Conservation (phyloP, 2,888 invertebrate genomes). For the Dugesia japonica region DNA sequence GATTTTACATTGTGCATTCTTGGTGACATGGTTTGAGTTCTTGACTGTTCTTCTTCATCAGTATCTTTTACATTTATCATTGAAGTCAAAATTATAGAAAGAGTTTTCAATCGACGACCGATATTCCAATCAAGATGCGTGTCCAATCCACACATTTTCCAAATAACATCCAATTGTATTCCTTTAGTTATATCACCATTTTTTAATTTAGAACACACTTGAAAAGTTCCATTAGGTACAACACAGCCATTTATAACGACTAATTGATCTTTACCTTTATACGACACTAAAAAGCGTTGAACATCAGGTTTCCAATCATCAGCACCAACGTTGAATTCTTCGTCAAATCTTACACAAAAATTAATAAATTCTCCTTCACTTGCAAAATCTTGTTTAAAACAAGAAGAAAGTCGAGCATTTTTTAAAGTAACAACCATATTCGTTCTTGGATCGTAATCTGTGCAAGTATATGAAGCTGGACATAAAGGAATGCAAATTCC, state of each 20-base stretch:
- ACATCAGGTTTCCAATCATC: slow-evolving; percentile 91
- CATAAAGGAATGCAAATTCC: slow-evolving; percentile 81
- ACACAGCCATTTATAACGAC: slow-evolving; percentile 57
- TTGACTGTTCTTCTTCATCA: not conserved
- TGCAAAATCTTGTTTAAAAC: slow-evolving; percentile 82
- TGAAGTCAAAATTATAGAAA: not conserved
- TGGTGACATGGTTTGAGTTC: not conserved
- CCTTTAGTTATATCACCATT: slow-evolving; percentile 64
- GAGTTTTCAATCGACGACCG: slow-evolving; percentile 63
- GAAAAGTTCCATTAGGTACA: slow-evolving; percentile 95
- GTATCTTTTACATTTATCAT: not conserved
- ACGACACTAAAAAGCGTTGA: slow-evolving; percentile 52
- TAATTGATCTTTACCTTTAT: slow-evolving; percentile 47
- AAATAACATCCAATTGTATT: slow-evolving; percentile 77
- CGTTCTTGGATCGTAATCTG: slow-evolving; percentile 43
- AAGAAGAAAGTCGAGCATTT: slow-evolving; percentile 83
- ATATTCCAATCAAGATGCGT: slow-evolving; percentile 86
- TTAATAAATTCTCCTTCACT: slow-evolving; percentile 59
- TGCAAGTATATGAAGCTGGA: slow-evolving; percentile 47
- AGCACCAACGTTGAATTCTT: slow-evolving; percentile 83
- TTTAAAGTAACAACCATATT: slow-evolving; percentile 88
- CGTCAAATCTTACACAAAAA: slow-evolving; percentile 70
- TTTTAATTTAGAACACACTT: slow-evolving; percentile 65
- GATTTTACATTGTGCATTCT: not conserved
- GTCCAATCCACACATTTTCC: slow-evolving; percentile 98